Evolutionary conservation across 2,797 vertebrate genomes (phyloP).

Genomic region (Xenops minutus): DNA sequence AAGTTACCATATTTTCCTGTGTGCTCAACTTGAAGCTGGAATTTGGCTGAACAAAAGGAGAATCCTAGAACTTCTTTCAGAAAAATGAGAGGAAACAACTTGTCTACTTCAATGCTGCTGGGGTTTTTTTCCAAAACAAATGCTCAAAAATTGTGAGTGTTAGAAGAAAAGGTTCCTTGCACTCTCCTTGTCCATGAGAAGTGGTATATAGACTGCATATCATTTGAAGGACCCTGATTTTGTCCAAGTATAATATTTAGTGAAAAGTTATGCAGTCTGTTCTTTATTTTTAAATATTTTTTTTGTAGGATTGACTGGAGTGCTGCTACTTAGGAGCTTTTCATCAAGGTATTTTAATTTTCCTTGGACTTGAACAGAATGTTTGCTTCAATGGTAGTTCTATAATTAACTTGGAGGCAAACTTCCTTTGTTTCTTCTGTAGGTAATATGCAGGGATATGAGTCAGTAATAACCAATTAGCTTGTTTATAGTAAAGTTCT

Average conservation of each 20-base stretch:
- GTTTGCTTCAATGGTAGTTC: background rate
- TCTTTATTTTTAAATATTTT: background rate
- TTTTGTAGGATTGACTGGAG: background rate
- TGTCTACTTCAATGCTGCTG: background rate
- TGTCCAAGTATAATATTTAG: background rate
- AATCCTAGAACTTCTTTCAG: background rate
- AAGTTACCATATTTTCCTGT: background rate
- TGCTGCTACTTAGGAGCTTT: background rate
- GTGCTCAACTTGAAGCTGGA: background rate
- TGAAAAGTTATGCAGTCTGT: background rate
- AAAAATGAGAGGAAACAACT: background rate
- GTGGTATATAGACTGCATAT: background rate
- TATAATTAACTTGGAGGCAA: slow-evolving; percentile 26
- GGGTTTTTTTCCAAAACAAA: background rate
- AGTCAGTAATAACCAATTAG: slow-evolving; percentile 38
- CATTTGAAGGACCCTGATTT: background rate
- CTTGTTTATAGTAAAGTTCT: background rate
- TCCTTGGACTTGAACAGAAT: background rate
- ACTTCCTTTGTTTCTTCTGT: slow-evolving; percentile 41
- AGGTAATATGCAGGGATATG: background rate
- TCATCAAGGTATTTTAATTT: slow-evolving; percentile 4
- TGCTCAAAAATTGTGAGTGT: background rate
- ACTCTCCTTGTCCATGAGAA: background rate
- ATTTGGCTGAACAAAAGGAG: background rate
- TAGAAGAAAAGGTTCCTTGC: background rate